These are phyloP conservation scores for Murina feae DNA, from an alignment of 2,113 vertebrate genomes.

Conservation along the genomic window DNA sequence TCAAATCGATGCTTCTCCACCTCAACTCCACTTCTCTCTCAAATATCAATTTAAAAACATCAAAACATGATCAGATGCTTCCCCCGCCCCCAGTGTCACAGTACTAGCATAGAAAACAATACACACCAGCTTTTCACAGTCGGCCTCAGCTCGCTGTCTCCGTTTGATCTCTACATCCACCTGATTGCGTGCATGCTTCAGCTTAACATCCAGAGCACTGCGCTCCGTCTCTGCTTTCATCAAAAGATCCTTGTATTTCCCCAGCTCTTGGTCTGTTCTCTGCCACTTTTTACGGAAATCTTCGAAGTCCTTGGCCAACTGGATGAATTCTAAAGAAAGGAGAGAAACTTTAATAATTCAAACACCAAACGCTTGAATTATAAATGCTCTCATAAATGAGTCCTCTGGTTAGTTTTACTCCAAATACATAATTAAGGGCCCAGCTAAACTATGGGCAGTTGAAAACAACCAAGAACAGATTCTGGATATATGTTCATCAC, in stretches of 20 bases:
- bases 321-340: conserved; percentile 89
- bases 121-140: conserved; percentile 94
- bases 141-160: conserved; percentile 92
- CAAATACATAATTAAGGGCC: neutral
- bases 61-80: neutral
- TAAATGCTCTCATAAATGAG: neutral
- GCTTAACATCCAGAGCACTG: conserved; percentile 92
- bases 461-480: conserved; percentile 38
- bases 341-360: conserved; percentile 49
- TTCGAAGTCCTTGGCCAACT: conserved; percentile 92
- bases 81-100: neutral
- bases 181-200: conserved; percentile 98
- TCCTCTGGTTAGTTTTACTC: neutral
- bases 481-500: neutral
- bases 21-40: neutral
- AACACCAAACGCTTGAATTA: neutral
- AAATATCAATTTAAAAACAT: neutral
- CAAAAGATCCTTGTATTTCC: conserved; percentile 88
- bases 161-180: conserved; percentile 97
- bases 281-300: conserved; percentile 89
- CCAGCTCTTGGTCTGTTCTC: conserved; percentile 85
- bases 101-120: neutral
- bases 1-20: neutral
- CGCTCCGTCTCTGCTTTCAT: conserved; percentile 91
- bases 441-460: neutral